Percentiles rank a stretch among this genome's conserved stretches.
These are phyloP conservation scores for Conchocele bisecta DNA, from an alignment of 2,888 invertebrate genomes.

Conservation along the genomic window DNA sequence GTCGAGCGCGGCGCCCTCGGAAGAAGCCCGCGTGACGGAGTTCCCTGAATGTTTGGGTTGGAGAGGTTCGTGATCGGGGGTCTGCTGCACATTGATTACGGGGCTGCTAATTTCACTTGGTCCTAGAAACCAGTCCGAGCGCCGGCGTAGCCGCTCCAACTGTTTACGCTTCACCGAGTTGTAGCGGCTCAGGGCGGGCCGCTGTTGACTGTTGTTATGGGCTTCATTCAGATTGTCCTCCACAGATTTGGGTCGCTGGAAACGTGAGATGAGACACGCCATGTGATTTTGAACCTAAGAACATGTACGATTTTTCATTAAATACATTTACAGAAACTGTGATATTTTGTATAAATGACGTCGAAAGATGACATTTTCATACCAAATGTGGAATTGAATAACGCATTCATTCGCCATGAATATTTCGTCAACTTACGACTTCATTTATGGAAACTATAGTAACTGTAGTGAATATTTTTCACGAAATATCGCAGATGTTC, in stretches of 20 bases:
- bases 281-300: too few species aligned
- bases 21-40: slow-evolving; percentile 75
- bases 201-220: slow-evolving; percentile 61
- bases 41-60: slow-evolving; percentile 71
- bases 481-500: too few species aligned
- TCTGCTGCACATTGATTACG: slow-evolving; percentile 41
- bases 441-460: too few species aligned
- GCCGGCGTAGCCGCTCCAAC: slow-evolving; percentile 97
- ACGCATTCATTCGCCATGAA: too few species aligned
- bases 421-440: too few species aligned
- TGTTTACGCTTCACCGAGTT: slow-evolving; percentile 87
- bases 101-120: slow-evolving; percentile 82
- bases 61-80: slow-evolving; percentile 52
- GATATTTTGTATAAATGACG: too few species aligned
- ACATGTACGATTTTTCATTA: too few species aligned
- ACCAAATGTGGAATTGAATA: too few species aligned
- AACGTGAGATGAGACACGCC: too few species aligned
- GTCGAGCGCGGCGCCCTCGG: slow-evolving; percentile 76
- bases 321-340: too few species aligned
- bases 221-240: slow-evolving; percentile 77
- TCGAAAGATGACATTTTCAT: too few species aligned
- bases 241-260: slow-evolving; percentile 78
- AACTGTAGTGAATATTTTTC: too few species aligned
- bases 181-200: slow-evolving; percentile 79
- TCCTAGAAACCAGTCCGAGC: slow-evolving; percentile 95